phyloP scores from a whole-genome alignment of 2,888 invertebrate species.

The Matsumyia berberina region DNA sequence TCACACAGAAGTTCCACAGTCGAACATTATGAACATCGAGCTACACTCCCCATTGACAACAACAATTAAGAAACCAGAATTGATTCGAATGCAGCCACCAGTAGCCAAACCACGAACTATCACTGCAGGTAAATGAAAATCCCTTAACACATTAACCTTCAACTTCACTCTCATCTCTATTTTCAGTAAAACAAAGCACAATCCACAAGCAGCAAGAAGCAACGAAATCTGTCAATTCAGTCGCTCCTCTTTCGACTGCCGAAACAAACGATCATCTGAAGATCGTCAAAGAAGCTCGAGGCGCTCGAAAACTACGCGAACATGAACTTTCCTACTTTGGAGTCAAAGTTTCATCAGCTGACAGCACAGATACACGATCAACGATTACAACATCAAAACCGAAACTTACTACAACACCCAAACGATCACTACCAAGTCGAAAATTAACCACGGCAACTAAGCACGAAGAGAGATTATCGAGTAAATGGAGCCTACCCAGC shows the following conservation, averaged over 20 bases:
- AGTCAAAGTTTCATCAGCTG: conserved; percentile 78
- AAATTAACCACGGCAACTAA: conserved; percentile 44
- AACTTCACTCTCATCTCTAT: not conserved
- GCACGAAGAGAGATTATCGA: conserved; percentile 66
- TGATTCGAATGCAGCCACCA: conserved; percentile 79
- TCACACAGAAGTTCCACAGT: conserved; percentile 82
- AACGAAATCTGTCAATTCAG: conserved; percentile 60
- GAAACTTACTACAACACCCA: conserved; percentile 48
- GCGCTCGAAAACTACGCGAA: conserved; percentile 85
- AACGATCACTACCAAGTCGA: conserved; percentile 75
- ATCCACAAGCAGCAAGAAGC: conserved; percentile 52
- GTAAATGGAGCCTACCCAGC: conserved; percentile 82
- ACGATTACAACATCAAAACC: conserved; percentile 44
- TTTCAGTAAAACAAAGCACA: conserved; percentile 58
- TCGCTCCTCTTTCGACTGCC: conserved; percentile 2
- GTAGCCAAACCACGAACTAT: conserved; percentile 81
- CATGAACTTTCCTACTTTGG: conserved; percentile 88
- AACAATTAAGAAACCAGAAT: conserved; percentile 64
- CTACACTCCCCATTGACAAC: conserved; percentile 80
- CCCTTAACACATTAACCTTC: not conserved
- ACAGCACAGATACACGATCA: conserved; percentile 45
- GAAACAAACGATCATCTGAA: conserved; percentile 79
- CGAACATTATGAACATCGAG: conserved; percentile 84
- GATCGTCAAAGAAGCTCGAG: conserved; percentile 83
- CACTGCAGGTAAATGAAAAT: conserved; percentile 67